Percentiles rank a stretch among this genome's conserved stretches.
Conservation (phyloP, 1,140 invertebrate species). For the Pseudoatta argentina region DNA sequence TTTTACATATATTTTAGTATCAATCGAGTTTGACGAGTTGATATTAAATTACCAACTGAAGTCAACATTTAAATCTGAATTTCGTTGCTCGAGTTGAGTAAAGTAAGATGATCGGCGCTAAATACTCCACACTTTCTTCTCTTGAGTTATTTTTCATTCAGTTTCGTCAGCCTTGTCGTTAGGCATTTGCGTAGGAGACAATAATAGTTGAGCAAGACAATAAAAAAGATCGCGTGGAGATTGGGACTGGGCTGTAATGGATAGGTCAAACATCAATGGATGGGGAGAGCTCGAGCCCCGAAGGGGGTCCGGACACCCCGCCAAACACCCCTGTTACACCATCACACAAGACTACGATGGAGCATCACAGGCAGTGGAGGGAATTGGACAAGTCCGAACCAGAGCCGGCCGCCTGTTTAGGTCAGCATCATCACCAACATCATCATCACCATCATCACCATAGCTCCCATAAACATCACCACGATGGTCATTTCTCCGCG, state of each 20-base stretch:
- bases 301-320: slow-evolving; percentile 87
- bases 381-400: slow-evolving; percentile 78
- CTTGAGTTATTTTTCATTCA: slow-evolving; percentile 74
- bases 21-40: not conserved
- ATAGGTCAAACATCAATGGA: slow-evolving; percentile 86
- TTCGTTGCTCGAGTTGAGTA: not conserved
- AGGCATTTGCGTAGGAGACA: slow-evolving; percentile 85
- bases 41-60: not conserved
- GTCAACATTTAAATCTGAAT: not conserved
- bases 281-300: slow-evolving; percentile 86
- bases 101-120: slow-evolving; percentile 59
- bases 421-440: slow-evolving; percentile 82
- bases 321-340: slow-evolving; percentile 87
- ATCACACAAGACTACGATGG: slow-evolving; percentile 83
- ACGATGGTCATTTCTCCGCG: slow-evolving; percentile 57
- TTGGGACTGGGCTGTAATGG: slow-evolving; percentile 86
- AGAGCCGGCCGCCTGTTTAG: slow-evolving; percentile 80
- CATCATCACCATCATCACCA: slow-evolving; percentile 71
- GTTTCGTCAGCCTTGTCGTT: slow-evolving; percentile 83
- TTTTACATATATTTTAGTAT: slow-evolving; percentile 3
- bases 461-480: slow-evolving; percentile 66
- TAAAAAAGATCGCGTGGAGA: slow-evolving; percentile 80
- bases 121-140: slow-evolving; percentile 77
- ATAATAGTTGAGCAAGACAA: slow-evolving; percentile 82
- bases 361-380: slow-evolving; percentile 78